These are phyloP conservation scores for Anoura caudifer DNA, from an alignment of 2,113 vertebrate genomes.

Conservation along the genomic window DNA sequence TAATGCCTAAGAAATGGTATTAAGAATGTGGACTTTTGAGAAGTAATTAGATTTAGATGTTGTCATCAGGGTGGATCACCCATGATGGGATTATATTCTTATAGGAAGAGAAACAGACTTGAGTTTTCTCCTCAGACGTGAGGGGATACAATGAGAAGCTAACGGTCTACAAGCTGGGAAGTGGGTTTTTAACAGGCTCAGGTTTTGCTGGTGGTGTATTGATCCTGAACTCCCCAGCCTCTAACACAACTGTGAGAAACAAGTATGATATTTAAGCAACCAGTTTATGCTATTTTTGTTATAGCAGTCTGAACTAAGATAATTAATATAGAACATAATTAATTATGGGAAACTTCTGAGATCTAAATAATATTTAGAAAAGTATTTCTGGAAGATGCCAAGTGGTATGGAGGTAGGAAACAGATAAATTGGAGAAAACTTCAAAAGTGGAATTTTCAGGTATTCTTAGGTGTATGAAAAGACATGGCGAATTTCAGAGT, in stretches of 20 bases:
- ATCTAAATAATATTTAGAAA: background rate
- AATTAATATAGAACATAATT: background rate
- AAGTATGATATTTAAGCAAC: background rate
- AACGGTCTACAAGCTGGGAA: background rate
- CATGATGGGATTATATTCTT: background rate
- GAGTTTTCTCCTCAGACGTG: background rate
- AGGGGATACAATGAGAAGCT: background rate
- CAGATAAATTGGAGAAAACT: background rate
- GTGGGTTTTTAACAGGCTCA: background rate
- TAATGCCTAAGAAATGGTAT: background rate
- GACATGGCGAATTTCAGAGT: background rate
- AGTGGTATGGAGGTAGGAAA: background rate
- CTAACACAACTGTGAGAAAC: background rate
- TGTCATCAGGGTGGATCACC: background rate
- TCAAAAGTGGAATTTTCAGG: background rate
- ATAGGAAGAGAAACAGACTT: background rate
- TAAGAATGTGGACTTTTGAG: background rate
- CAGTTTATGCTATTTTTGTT: background rate
- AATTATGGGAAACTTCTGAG: background rate
- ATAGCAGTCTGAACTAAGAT: background rate
- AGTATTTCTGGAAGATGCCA: background rate
- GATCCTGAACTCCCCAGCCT: background rate
- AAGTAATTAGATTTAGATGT: background rate
- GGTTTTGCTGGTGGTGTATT: background rate
- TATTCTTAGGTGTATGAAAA: background rate